Evolutionary conservation across 2,113 vertebrate species (phyloP).

Genomic region (Pleuronectes platessa): DNA sequence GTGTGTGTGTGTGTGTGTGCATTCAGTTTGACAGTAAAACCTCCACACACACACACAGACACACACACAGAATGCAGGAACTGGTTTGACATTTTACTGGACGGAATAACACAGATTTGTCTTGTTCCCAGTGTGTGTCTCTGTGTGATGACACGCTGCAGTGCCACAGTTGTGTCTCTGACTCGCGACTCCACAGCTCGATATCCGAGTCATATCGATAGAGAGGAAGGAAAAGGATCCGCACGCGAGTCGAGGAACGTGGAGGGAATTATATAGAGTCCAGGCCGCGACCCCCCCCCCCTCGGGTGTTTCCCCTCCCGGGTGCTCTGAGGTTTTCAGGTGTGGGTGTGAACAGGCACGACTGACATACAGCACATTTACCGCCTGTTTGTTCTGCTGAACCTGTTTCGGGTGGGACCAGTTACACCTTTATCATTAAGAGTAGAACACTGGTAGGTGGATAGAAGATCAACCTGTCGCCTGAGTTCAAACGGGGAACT

Average conservation of each 20-base stretch:
- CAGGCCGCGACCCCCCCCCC: too few species aligned
- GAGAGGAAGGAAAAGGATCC: too few species aligned
- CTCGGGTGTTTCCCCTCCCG: background rate
- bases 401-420: background rate
- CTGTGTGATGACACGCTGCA: slow-evolving; percentile 22
- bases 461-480: too few species aligned
- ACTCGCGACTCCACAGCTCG: too few species aligned
- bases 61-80: slow-evolving; percentile 6
- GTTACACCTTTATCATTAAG: background rate
- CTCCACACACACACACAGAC: slow-evolving; percentile 18
- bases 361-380: background rate
- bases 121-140: slow-evolving; percentile 17
- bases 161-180: background rate
- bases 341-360: background rate
- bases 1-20: slow-evolving; percentile 73
- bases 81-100: slow-evolving; percentile 41
- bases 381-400: background rate
- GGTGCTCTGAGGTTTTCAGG: too few species aligned
- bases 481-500: too few species aligned
- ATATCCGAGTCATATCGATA: too few species aligned
- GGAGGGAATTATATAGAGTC: too few species aligned
- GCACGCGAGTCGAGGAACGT: too few species aligned
- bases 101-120: slow-evolving; percentile 19
- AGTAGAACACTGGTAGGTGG: background rate
- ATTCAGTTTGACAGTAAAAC: slow-evolving; percentile 66